Conservation (phyloP, 2,888 invertebrate species). For the Cephus spinipes region DNA sequence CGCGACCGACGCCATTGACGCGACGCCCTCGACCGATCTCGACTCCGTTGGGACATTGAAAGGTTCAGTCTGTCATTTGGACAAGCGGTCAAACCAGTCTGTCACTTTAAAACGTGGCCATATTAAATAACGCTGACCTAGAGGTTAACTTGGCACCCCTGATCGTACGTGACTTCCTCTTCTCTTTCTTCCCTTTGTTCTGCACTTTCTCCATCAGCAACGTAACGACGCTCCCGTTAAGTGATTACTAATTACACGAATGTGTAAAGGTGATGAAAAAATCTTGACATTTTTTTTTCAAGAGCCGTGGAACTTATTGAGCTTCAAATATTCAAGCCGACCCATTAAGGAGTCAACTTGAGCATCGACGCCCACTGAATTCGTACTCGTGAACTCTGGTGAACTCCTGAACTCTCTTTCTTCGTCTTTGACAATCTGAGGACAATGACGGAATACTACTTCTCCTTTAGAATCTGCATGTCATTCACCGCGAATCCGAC, state of each 20-base stretch:
- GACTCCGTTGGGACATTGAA: slow-evolving; percentile 27
- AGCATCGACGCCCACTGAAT: slow-evolving; percentile 41
- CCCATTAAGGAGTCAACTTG: background rate
- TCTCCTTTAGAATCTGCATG: slow-evolving; percentile 19
- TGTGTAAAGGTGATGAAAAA: background rate
- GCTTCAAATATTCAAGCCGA: background rate
- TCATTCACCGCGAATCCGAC: slow-evolving; percentile 30
- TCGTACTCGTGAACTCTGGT: slow-evolving; percentile 53
- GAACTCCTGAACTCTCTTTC: slow-evolving; percentile 55
- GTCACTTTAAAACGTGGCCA: slow-evolving; percentile 36
- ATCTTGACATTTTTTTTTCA: background rate
- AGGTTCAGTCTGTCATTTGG: slow-evolving; percentile 32
- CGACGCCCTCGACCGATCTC: slow-evolving; percentile 12
- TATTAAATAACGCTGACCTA: slow-evolving; percentile 39
- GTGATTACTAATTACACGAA: background rate
- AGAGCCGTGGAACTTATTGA: background rate
- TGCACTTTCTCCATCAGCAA: background rate
- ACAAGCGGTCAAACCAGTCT: slow-evolving; percentile 40
- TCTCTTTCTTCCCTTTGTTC: background rate
- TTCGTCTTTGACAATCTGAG: slow-evolving; percentile 17
- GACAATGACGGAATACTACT: slow-evolving; percentile 42
- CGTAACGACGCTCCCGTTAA: background rate
- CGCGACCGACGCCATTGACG: slow-evolving; percentile 4
- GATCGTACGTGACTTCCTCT: background rate
- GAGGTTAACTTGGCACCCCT: slow-evolving; percentile 7